Percentiles rank a stretch among this genome's conserved stretches.
These are phyloP conservation scores for Neria commutata DNA, from an alignment of 2,888 invertebrate genomes.

Conservation along the genomic window DNA sequence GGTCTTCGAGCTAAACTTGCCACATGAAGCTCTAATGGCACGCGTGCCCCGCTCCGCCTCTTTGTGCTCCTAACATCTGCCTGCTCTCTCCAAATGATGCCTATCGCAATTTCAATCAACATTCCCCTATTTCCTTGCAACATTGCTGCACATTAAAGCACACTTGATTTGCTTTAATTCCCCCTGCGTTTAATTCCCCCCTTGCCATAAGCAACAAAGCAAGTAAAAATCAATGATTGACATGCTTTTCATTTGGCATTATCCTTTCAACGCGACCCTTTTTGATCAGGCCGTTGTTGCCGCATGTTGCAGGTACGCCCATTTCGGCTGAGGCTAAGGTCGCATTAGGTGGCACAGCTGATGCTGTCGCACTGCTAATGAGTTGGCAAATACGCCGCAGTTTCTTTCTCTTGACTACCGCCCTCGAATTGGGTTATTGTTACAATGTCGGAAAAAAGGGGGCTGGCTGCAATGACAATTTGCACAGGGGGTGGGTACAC, in stretches of 20 bases:
- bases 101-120: neutral
- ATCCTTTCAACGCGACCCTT: slow-evolving; percentile 24
- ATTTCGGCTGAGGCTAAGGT: neutral
- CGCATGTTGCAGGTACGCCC: slow-evolving; percentile 22
- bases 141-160: slow-evolving; percentile 30
- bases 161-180: slow-evolving; percentile 37
- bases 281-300: neutral
- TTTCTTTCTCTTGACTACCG: slow-evolving; percentile 24
- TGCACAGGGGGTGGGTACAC: neutral
- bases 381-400: neutral
- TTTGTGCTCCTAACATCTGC: too few relatives aligned
- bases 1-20: too few relatives aligned
- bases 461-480: neutral
- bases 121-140: slow-evolving; percentile 1
- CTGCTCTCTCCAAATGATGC: neutral
- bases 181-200: neutral
- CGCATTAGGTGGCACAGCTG: slow-evolving; percentile 31
- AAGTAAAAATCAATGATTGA: slow-evolving; percentile 43
- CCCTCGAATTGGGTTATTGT: slow-evolving; percentile 49
- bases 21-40: too few relatives aligned
- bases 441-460: slow-evolving; percentile 32
- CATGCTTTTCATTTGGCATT: slow-evolving; percentile 48
- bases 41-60: too few relatives aligned
- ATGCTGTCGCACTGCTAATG: slow-evolving; percentile 4
- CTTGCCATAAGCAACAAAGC: neutral